Base-by-base conservation (phyloP, 2,797 vertebrate genomes). In the Capromys pilorides region DNA sequence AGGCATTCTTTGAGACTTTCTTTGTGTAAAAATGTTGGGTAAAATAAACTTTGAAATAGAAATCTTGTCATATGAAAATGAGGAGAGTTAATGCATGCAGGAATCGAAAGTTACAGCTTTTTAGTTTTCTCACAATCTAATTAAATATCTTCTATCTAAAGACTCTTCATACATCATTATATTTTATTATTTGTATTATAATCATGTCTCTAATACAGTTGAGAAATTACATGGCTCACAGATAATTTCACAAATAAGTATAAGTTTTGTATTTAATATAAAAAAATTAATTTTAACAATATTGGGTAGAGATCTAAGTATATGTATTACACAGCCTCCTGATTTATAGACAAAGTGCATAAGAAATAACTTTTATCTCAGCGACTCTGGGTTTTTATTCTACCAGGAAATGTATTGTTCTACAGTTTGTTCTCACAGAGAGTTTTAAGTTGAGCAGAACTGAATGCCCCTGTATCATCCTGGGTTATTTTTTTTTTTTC, bases 1-100 rank as follows among this genome's bases (percentile, higher is more conserved):
- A 84, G 54, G 85, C 9, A 67, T 92, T 93, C 88, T 88, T 85
- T 80, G 67, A 88, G 45, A 79, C 13, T 85, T 92, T 92, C 22
- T 83, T 0, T 90, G 31, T 95, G n/a, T 95, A 81, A 88, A 84
- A 62, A 71, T 93, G 31, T 95, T 54, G 90, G 64, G 87, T 97
- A 26, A 96, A 94, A 96, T 79, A 94, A 51, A 36, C n/a, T 88
- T 95, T 94, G 79, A 96, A 91, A 73, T 69, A 41, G 77, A 88
- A 91, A 88, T 88, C 26, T 90, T 94, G 51, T 92, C 67, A 64
- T 59, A 4, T 87, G 66, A 93, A 87, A 82, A 54, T 83, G 80
- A 93, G 89, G 54, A 94, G 80, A 69, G 39, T 75, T 91, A 83
- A 81, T 61, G 33, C 28, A 93, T 49, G 7, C 80, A 77, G 64